A percentile compares a stretch with the other conserved stretches of the same genome.
These are phyloP conservation scores for Poeciliopsis gracilis DNA, from an alignment of 2,797 vertebrate genomes.

Conservation along the genomic window DNA sequence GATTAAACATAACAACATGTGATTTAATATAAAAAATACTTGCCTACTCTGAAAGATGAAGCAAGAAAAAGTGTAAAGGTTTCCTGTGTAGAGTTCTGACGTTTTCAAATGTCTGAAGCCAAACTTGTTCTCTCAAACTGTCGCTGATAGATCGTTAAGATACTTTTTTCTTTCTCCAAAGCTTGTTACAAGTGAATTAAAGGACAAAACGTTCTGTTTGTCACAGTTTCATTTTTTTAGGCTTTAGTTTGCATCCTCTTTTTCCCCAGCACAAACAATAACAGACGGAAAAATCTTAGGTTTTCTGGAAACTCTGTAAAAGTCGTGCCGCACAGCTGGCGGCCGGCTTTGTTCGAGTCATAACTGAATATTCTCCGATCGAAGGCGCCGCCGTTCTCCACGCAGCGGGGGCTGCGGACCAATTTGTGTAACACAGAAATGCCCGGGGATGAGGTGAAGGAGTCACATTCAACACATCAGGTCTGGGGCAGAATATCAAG, in stretches of 20 bases:
- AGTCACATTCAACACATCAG: slow-evolving; percentile 19
- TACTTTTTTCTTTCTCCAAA: neutral
- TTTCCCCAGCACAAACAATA: neutral
- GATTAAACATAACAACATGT: neutral
- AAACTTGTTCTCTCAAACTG: neutral
- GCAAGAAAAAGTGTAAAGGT: neutral
- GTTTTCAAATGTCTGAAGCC: neutral
- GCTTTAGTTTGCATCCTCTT: neutral
- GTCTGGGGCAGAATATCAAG: slow-evolving; percentile 25
- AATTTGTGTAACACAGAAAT: slow-evolving; percentile 41
- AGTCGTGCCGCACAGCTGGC: neutral
- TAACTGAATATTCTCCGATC: neutral
- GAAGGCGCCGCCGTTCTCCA: slow-evolving; percentile 16
- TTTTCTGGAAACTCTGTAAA: neutral
- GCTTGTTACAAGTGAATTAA: neutral
- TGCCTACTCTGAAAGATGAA: neutral
- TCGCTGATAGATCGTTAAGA: neutral
- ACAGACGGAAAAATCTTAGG: neutral
- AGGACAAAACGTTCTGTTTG: neutral
- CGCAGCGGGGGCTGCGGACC: slow-evolving; percentile 38
- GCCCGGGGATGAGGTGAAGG: slow-evolving; percentile 27
- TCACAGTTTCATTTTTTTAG: neutral
- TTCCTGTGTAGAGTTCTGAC: neutral
- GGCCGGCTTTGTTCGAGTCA: neutral
- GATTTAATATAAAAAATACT: neutral